Conservation (phyloP, 92 coral and sea anemone genomes). For the Nematostella vectensis region DNA sequence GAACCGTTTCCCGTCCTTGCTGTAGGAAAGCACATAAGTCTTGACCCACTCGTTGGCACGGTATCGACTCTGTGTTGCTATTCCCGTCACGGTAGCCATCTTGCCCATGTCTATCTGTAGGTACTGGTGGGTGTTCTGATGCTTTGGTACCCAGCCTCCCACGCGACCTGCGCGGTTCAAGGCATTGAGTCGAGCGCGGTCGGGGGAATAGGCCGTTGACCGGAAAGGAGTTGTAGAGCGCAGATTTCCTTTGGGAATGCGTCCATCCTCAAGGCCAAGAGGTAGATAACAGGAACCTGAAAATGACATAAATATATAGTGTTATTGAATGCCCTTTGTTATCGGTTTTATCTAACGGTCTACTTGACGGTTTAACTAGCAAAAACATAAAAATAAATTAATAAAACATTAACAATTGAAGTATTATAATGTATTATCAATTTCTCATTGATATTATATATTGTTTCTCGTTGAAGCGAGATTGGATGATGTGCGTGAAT, state of each 20-base stretch:
- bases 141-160: constrained; percentile 59
- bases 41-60: constrained; percentile 54
- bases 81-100: constrained; percentile 43
- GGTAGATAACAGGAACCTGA: constrained; percentile 37
- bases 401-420: too few relatives aligned
- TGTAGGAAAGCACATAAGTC: constrained; percentile 33
- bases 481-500: too few relatives aligned
- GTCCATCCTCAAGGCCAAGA: constrained; percentile 49
- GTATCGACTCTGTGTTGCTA: constrained; percentile 54
- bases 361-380: too few relatives aligned
- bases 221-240: constrained; percentile 41
- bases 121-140: constrained; percentile 37
- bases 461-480: too few relatives aligned
- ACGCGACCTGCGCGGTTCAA: constrained; percentile 18
- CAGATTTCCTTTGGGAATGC: constrained; percentile 46
- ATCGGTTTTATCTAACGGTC: too few relatives aligned
- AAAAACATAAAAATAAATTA: too few relatives aligned
- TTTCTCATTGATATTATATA: too few relatives aligned
- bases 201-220: constrained; percentile 42
- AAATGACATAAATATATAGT: too few relatives aligned
- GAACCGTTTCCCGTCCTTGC: constrained; percentile 30
- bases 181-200: constrained; percentile 51
- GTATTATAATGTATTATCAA: too few relatives aligned
- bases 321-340: too few relatives aligned
- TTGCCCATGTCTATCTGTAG: constrained; percentile 43